Percentiles rank a stretch among this genome's conserved stretches.
phyloP scores from a whole-genome alignment of 2,797 vertebrate genomes.

The Galaxias olidus region DNA sequence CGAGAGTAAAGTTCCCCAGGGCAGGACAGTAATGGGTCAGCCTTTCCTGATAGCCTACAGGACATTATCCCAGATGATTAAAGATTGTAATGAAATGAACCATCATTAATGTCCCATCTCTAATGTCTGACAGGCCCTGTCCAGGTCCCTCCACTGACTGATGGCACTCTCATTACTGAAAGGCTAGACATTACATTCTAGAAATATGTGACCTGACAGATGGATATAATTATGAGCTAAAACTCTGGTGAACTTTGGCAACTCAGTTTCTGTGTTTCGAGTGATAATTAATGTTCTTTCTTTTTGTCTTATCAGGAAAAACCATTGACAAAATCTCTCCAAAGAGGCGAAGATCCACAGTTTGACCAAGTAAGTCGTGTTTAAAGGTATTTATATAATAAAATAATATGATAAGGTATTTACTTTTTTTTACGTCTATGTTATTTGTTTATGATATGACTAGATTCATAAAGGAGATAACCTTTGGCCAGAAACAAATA shows the following conservation, averaged over 20 bases:
- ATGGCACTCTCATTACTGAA: slow-evolving; percentile 51
- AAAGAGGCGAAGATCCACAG: slow-evolving; percentile 94
- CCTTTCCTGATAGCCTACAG: slow-evolving; percentile 19
- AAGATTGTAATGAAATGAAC: slow-evolving; percentile 54
- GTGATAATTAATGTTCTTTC: slow-evolving; percentile 8
- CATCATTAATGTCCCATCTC: slow-evolving; percentile 48
- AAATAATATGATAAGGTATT: too few relatives aligned
- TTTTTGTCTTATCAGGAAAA: slow-evolving; percentile 84
- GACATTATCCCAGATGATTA: slow-evolving; percentile 49
- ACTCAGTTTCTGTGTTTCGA: not conserved
- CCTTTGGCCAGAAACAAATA: not conserved
- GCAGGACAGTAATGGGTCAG: slow-evolving; percentile 15
- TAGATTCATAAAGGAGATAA: not conserved
- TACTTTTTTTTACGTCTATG: too few relatives aligned
- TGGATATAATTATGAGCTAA: slow-evolving; percentile 25
- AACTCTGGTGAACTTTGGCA: slow-evolving; percentile 12
- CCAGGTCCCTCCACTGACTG: slow-evolving; percentile 46
- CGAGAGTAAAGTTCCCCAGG: slow-evolving; percentile 3
- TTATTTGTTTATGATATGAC: too few relatives aligned
- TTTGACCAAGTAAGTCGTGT: slow-evolving; percentile 92
- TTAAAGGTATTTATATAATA: slow-evolving; percentile 4
- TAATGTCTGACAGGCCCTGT: slow-evolving; percentile 46
- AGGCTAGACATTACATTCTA: slow-evolving; percentile 38
- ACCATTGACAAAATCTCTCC: slow-evolving; percentile 93
- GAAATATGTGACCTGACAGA: slow-evolving; percentile 33